A percentile compares a stretch with the other conserved stretches of the same genome.
phyloP scores from a whole-genome alignment of 2,797 vertebrate genomes.

The Halcyon smyrnensis region DNA sequence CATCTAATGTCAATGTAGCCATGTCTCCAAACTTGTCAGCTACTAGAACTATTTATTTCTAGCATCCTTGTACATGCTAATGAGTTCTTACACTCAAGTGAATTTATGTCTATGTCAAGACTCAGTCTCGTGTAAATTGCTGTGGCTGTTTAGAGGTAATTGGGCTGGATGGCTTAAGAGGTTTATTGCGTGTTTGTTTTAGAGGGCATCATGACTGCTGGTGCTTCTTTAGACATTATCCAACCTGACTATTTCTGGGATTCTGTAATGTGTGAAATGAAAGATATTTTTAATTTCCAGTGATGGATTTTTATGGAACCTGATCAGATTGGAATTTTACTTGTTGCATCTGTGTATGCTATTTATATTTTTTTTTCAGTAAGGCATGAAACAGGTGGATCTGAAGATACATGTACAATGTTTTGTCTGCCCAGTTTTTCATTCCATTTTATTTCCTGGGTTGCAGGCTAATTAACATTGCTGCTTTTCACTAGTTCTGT shows the following conservation, averaged over 20 bases:
- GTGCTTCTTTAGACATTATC: not conserved
- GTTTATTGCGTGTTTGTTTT: conserved; percentile 29
- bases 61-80: not conserved
- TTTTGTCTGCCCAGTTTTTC: not conserved
- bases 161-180: not conserved
- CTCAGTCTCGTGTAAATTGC: not conserved
- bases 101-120: not conserved
- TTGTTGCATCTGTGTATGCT: not conserved
- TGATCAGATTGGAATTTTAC: not conserved
- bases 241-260: not conserved
- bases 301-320: not conserved
- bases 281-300: not conserved
- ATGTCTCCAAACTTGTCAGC: not conserved
- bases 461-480: not conserved
- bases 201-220: not conserved
- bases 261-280: not conserved
- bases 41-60: not conserved
- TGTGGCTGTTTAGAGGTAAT: not conserved
- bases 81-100: not conserved
- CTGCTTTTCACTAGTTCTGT: not conserved
- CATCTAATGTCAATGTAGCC: not conserved
- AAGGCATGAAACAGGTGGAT: not conserved
- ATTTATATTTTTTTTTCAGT: not conserved
- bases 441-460: not conserved
- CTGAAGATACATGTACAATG: not conserved